These are phyloP conservation scores for Idaea aversata DNA, from an alignment of 2,888 invertebrate genomes.

Conservation along the genomic window DNA sequence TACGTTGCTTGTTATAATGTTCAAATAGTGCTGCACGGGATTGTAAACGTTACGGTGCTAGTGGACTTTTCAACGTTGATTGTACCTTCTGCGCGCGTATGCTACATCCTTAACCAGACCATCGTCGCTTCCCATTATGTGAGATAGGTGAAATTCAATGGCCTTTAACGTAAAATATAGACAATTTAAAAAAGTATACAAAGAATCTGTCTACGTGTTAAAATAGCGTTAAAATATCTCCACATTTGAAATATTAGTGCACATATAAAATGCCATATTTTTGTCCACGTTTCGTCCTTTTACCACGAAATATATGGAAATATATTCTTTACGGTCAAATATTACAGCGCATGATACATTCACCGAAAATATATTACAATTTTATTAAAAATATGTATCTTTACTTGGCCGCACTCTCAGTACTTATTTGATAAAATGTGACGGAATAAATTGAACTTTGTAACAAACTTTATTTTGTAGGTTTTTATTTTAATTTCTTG, in stretches of 20 bases:
- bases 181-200: neutral
- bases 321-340: constrained; percentile 15
- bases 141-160: no score
- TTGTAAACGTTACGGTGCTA: no score
- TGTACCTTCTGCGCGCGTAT: no score
- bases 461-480: neutral
- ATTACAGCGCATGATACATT: neutral
- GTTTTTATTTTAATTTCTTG: neutral
- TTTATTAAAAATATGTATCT: neutral
- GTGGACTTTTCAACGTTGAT: no score
- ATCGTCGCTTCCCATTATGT: no score
- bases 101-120: no score
- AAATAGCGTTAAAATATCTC: neutral
- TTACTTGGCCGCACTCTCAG: no score
- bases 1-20: no score
- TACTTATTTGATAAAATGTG: neutral
- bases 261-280: constrained; percentile 14
- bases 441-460: neutral
- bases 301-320: constrained; percentile 21
- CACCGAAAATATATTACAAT: neutral
- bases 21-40: no score
- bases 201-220: neutral
- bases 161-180: no score
- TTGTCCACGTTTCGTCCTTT: constrained; percentile 16
- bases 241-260: constrained; percentile 18